phyloP scores from a whole-genome alignment of 2,797 vertebrate species.

The Anas acuta region DNA sequence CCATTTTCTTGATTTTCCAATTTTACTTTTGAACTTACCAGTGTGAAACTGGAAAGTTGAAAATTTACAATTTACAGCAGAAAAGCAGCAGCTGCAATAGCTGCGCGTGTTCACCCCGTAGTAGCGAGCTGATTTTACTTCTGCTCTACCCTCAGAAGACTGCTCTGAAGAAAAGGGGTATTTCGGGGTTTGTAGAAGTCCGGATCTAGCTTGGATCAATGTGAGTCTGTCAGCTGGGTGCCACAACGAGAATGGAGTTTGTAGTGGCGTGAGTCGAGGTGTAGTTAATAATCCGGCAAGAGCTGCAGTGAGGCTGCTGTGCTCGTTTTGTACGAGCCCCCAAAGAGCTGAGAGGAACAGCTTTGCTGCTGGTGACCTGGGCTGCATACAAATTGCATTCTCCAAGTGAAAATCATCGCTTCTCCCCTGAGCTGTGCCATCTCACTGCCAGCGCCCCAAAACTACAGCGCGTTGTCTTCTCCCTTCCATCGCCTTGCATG shows the following conservation, averaged over 20 bases:
- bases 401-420: not conserved
- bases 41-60: accelerated
- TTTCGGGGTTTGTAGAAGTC: not conserved
- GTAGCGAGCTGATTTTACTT: not conserved
- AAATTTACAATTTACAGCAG: not conserved
- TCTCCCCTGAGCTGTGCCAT: not conserved
- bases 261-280: accelerated
- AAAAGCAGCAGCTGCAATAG: not conserved
- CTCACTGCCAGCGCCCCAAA: not conserved
- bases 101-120: not conserved
- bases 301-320: not conserved
- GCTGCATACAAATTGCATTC: conserved; percentile 6
- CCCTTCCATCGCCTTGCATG: not conserved
- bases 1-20: not conserved
- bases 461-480: not conserved
- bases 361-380: not conserved
- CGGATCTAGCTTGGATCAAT: not conserved
- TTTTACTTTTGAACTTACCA: not conserved
- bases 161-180: not conserved
- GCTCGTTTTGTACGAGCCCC: not conserved
- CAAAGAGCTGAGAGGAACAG: not conserved
- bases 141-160: not conserved
- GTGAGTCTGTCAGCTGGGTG: not conserved
- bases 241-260: not conserved
- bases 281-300: not conserved